Conservation (phyloP, 1,140 invertebrate species). For the Lithobius niger region DNA sequence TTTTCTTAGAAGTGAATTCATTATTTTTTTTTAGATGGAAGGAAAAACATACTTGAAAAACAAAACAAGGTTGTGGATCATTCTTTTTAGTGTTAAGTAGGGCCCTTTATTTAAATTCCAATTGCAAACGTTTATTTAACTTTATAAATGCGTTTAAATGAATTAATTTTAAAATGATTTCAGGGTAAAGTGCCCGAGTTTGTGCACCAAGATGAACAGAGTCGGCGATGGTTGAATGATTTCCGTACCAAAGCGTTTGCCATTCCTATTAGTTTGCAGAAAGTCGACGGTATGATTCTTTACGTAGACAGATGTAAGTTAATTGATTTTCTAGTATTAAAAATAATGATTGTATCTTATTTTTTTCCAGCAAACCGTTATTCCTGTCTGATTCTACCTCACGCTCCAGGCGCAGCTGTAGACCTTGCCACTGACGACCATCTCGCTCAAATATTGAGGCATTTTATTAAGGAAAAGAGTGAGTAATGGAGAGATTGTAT, state of each 20-base stretch:
- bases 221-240: conserved; percentile 33
- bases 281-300: conserved; percentile 32
- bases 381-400: conserved; percentile 32
- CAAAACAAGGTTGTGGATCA: too few species aligned
- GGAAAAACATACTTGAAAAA: neutral
- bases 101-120: neutral
- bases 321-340: too few species aligned
- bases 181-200: conserved; percentile 31
- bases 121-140: neutral
- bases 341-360: too few species aligned
- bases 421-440: conserved; percentile 30
- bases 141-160: neutral
- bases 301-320: too few species aligned
- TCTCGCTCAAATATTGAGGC: conserved; percentile 28
- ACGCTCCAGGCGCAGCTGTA: conserved; percentile 31
- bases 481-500: too few species aligned
- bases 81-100: neutral
- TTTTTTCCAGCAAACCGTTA: conserved; percentile 32
- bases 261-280: conserved; percentile 28
- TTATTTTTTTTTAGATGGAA: too few species aligned
- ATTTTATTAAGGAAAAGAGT: conserved; percentile 35
- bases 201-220: conserved; percentile 32
- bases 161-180: neutral
- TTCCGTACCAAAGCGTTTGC: conserved; percentile 30
- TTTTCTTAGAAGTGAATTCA: neutral